Evolutionary conservation across 1,140 invertebrate species (phyloP).

Genomic region (Drosophila asahinai): DNA sequence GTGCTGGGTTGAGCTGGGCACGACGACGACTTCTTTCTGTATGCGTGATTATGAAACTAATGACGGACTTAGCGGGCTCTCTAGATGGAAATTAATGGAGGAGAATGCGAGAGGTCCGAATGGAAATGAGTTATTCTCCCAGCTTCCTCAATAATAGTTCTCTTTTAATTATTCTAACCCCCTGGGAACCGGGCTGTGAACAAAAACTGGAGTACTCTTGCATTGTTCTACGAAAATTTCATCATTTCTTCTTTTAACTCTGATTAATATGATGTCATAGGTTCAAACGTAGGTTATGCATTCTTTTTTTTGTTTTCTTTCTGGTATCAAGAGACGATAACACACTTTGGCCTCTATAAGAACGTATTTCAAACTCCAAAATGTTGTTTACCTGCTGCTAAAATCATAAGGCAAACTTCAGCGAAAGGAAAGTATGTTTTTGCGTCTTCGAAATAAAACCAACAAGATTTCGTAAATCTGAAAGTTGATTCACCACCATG

Average conservation of each 20-base stretch:
- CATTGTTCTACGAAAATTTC: slow-evolving; percentile 16
- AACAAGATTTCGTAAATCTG: slow-evolving; percentile 9
- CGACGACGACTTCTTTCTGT: slow-evolving; percentile 40
- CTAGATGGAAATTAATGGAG: slow-evolving; percentile 16
- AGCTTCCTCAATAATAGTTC: slow-evolving; percentile 35
- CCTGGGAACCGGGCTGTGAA: slow-evolving; percentile 9
- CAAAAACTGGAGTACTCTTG: slow-evolving; percentile 11
- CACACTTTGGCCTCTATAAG: slow-evolving; percentile 14
- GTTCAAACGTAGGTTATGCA: slow-evolving; percentile 9
- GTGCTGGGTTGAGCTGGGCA: slow-evolving; percentile 35
- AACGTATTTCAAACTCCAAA: background rate
- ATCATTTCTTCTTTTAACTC: slow-evolving; percentile 20
- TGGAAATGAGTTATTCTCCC: slow-evolving; percentile 24
- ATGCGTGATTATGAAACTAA: slow-evolving; percentile 67
- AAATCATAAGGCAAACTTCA: no score
- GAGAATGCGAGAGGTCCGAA: slow-evolving; percentile 14
- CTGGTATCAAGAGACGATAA: slow-evolving; percentile 27
- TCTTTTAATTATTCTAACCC: slow-evolving; percentile 35
- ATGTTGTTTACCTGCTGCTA: background rate
- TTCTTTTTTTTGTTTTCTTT: background rate
- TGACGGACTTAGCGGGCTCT: slow-evolving; percentile 51
- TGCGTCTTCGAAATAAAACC: background rate
- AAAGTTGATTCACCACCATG: slow-evolving; percentile 6
- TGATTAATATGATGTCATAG: slow-evolving; percentile 32
- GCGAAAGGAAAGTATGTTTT: background rate